Base-by-base conservation (phyloP, 2,888 invertebrate genomes). In the Drosophila mettleri region DNA sequence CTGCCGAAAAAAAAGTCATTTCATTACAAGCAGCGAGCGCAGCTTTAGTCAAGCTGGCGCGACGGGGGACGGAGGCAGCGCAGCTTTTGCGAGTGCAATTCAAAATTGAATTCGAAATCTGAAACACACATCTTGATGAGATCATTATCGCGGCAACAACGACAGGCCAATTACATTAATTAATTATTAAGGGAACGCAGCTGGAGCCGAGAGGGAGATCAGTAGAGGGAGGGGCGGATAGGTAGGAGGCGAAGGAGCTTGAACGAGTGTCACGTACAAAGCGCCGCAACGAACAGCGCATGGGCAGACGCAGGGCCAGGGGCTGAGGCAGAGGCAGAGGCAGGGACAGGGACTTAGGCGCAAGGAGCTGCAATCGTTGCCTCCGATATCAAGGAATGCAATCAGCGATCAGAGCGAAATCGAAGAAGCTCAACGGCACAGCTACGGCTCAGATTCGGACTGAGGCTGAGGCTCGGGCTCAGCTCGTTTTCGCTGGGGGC, bases 121-220 rank as follows among this genome's bases (percentile, higher is more conserved):
- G 67, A 70, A 79, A 74, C 74, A 85, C 87, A 86, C 75, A 87
- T 87, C 85, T 86, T 78, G 86, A 86, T 88, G 89, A 85, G 91
- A 91, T 90, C 86, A 86, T 87, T 90, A 91, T 91, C 91, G 86
- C 74, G 72, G 75, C 89, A 89, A 89, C 90, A 91, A 91, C 90
- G 91, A 91, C 91, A 91, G 89, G 88, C 91, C 91, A 91, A 91
- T 91, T 91, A 91, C 91, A 91, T 91, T 91, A 91, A 91, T 91
- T 91, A 91, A 91, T 91, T 91, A 91, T 91, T 91, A 91, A 90
- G 90, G 86, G 88, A 87, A 75, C 74, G 74, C 69, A 72, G 78
- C 64, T 62, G 79, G 54, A 70, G 64, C 48, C 43, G 29, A 24
- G 33, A 7, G 10, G 33, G 20, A 46, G 20, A 46, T 46, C 29